These are phyloP conservation scores for Ataeniobius toweri DNA, from an alignment of 2,797 vertebrate species.

Conservation along the genomic window DNA sequence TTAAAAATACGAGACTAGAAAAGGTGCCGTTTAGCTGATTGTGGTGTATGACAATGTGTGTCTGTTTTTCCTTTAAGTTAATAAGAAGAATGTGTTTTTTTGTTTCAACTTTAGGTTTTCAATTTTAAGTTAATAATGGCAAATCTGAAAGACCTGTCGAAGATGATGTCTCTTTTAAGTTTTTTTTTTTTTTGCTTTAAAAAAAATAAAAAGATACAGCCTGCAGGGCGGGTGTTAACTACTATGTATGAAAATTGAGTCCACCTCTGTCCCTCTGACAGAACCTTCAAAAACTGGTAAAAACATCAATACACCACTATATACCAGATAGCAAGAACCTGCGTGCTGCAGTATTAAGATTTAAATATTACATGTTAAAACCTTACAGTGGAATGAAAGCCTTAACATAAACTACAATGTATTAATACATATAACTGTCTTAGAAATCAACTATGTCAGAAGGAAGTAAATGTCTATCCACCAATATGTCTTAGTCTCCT, in stretches of 20 bases:
- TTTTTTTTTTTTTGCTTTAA: neutral
- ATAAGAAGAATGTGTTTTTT: neutral
- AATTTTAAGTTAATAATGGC: no score
- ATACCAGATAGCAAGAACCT: neutral
- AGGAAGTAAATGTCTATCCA: neutral
- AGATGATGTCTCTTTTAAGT: neutral
- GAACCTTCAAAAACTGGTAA: neutral
- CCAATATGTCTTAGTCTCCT: neutral
- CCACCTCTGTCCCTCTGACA: no score
- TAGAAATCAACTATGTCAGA: neutral
- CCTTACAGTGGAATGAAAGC: neutral
- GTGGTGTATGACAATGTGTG: neutral
- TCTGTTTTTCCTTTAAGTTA: neutral
- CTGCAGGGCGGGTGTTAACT: neutral
- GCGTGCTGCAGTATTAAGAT: neutral
- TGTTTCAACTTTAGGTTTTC: neutral
- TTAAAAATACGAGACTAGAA: neutral
- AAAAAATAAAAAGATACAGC: neutral
- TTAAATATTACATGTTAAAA: neutral
- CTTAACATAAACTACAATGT: neutral
- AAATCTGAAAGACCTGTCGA: no score
- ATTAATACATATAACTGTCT: neutral
- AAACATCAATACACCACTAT: neutral
- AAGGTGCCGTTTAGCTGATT: neutral
- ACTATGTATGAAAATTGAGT: neutral